A percentile compares a stretch with the other conserved stretches of the same genome.
Conservation (phyloP, 2,797 vertebrate genomes). For the Trachops cirrhosus region DNA sequence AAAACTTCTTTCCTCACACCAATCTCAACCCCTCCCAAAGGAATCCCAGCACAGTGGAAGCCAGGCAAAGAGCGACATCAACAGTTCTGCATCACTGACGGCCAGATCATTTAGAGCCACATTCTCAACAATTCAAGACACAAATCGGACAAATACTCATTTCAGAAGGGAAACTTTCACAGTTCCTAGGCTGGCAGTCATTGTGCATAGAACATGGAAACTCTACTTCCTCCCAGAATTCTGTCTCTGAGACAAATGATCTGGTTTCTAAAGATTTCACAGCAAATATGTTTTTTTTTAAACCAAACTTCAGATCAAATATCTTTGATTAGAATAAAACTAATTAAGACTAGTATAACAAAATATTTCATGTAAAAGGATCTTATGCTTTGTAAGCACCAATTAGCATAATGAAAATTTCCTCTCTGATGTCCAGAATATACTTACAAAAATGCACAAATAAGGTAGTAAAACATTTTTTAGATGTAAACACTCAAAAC, state of each 20-base stretch:
- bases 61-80: neutral
- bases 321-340: neutral
- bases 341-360: neutral
- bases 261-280: constrained; percentile 1
- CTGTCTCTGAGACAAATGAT: neutral
- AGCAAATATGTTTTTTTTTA: neutral
- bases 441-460: constrained; percentile 34
- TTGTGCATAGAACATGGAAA: neutral
- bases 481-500: constrained; percentile 49
- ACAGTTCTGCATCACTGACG: neutral
- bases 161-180: neutral
- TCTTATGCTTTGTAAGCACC: neutral
- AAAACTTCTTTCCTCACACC: neutral
- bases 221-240: neutral
- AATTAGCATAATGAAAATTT: neutral
- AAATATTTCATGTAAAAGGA: neutral
- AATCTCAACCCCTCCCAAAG: neutral
- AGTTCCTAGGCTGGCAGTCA: neutral
- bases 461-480: constrained; percentile 43
- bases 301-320: neutral
- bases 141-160: neutral
- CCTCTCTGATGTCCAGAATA: neutral
- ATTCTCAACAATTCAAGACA: neutral
- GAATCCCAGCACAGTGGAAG: neutral
- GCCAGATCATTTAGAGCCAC: neutral